Percentiles rank a stretch among this genome's conserved stretches.
Conservation (phyloP, 1,140 invertebrate species). For the Saxidomus purpurata region DNA sequence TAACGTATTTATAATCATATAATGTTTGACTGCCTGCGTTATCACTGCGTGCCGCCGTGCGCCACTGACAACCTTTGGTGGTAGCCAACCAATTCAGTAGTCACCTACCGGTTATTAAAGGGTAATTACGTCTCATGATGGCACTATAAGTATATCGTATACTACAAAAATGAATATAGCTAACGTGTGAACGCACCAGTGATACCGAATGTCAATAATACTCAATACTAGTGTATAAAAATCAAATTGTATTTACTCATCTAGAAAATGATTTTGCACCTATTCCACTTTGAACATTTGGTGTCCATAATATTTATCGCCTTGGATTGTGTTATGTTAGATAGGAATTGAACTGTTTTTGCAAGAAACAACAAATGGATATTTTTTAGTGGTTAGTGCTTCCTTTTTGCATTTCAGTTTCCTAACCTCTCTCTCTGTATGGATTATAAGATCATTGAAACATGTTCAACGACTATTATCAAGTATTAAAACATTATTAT, state of each 20-base stretch:
- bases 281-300: not conserved
- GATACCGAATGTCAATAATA: not conserved
- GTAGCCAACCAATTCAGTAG: conserved; percentile 35
- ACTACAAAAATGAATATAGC: not conserved
- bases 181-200: not conserved
- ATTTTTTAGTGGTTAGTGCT: no score
- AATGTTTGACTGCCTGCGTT: conserved; percentile 56
- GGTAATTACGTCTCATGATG: not conserved
- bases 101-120: not conserved
- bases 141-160: not conserved
- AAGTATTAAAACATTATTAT: no score
- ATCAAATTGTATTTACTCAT: not conserved
- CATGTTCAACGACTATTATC: no score
- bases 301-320: no score
- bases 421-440: no score
- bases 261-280: not conserved
- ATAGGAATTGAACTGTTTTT: no score
- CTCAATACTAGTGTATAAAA: no score
- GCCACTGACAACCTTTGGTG: conserved; percentile 22
- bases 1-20: conserved; percentile 54
- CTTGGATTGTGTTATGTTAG: no score
- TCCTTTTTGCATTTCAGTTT: no score
- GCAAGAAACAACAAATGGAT: no score
- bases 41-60: conserved; percentile 13
- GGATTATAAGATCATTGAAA: no score